These are phyloP conservation scores for Phortica variegata DNA, from an alignment of 1,140 invertebrate species.

Conservation along the genomic window DNA sequence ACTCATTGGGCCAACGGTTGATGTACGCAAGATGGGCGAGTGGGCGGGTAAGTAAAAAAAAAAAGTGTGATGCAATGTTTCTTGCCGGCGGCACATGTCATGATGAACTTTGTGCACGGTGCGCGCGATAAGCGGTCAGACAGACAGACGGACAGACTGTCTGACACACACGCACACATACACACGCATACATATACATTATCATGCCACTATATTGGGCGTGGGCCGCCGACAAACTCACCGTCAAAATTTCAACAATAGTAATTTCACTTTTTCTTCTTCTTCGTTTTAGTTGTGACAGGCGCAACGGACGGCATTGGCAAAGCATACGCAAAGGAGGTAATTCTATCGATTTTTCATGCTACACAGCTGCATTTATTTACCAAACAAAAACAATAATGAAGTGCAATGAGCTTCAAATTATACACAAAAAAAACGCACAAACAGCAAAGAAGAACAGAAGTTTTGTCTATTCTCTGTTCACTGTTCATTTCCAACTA, in stretches of 20 bases:
- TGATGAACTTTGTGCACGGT: constrained; percentile 8
- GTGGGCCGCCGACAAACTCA: not conserved
- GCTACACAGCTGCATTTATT: no score
- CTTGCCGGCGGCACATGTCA: not conserved
- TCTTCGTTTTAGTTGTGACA: constrained; percentile 75
- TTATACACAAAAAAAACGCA: constrained; percentile 8
- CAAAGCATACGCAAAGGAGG: constrained; percentile 81
- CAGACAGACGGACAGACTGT: no score
- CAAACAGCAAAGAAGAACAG: no score
- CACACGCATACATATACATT: no score
- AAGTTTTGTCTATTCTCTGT: no score
- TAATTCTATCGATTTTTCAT: constrained; percentile 58
- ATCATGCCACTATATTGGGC: no score
- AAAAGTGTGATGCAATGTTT: no score
- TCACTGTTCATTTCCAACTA: no score
- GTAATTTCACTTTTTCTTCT: constrained; percentile 19
- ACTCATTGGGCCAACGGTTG: constrained; percentile 51
- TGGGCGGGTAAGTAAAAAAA: constrained; percentile 58
- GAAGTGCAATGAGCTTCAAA: constrained; percentile 1
- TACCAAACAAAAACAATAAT: not conserved
- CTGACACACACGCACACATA: no score
- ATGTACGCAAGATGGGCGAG: constrained; percentile 56
- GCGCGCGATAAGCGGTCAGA: constrained; percentile 19
- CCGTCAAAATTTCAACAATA: constrained; percentile 5
- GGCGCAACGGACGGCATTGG: constrained; percentile 91